These are phyloP conservation scores for Ceyx melanurus DNA, from an alignment of 2,113 vertebrate genomes.

Conservation along the genomic window DNA sequence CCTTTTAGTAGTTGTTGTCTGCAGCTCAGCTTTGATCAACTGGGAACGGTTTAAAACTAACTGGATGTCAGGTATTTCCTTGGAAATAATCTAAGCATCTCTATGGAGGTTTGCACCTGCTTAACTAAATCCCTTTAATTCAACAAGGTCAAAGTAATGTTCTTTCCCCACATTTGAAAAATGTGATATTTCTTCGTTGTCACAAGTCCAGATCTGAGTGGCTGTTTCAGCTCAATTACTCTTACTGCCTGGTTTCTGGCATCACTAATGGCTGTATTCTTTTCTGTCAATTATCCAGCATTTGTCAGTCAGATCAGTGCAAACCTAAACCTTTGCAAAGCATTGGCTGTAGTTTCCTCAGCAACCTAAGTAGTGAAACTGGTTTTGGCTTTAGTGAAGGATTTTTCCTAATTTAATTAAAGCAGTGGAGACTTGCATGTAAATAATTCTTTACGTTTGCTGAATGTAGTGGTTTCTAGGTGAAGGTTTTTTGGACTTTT, in stretches of 20 bases:
- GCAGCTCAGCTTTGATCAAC: not conserved
- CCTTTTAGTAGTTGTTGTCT: not conserved
- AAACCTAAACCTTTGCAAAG: not conserved
- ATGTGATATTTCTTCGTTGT: not conserved
- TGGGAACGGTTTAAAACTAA: not conserved
- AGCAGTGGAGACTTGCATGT: not conserved
- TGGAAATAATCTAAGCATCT: not conserved
- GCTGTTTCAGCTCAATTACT: not conserved
- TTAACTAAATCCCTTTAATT: not conserved
- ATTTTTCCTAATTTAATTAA: not conserved
- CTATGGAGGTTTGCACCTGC: not conserved
- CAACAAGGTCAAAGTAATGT: not conserved
- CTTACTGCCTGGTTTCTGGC: not conserved
- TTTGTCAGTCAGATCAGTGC: not conserved
- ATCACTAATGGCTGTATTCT: not conserved
- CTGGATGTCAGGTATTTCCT: not conserved
- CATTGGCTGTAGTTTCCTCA: not conserved
- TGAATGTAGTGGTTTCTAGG: not conserved
- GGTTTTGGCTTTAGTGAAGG: not conserved
- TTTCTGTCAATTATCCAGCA: not conserved
- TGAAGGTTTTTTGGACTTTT: not conserved
- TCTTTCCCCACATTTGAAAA: not conserved
- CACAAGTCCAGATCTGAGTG: not conserved
- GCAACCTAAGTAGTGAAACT: not conserved
- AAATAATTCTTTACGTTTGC: not conserved